Conservation (phyloP, 2,888 invertebrate genomes). For the Drosophila anomalipes region DNA sequence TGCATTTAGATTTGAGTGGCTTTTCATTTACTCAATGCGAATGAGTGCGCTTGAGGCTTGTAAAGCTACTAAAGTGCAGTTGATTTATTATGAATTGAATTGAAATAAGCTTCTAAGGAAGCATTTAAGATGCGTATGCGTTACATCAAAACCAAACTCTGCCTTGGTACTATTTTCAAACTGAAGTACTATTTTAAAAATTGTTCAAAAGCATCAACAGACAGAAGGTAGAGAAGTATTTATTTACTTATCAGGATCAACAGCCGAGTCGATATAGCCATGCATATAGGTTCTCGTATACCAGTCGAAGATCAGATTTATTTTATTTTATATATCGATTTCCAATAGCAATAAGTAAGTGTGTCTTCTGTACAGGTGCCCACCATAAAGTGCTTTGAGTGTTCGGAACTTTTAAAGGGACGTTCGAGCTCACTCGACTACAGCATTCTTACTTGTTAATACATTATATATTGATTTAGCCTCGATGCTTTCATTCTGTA, state of each 20-base stretch:
- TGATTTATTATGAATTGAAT: not conserved
- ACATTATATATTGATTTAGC: not conserved
- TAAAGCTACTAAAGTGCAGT: not conserved
- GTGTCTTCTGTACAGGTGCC: too few species aligned
- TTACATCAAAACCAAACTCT: not conserved
- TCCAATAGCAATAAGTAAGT: not conserved
- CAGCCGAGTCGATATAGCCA: not conserved
- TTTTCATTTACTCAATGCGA: not conserved
- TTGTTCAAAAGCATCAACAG: accelerated
- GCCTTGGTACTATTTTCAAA: not conserved
- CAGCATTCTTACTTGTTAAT: not conserved
- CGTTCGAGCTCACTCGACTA: not conserved
- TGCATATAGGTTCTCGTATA: not conserved
- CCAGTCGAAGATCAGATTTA: not conserved
- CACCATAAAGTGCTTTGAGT: too few species aligned
- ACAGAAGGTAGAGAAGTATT: not conserved
- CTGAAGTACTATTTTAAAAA: too few species aligned
- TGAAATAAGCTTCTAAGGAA: not conserved
- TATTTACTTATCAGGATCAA: not conserved
- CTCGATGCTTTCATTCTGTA: not conserved
- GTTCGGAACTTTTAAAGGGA: too few species aligned
- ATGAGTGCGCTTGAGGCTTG: too few species aligned
- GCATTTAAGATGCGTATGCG: not conserved
- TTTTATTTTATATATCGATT: not conserved
- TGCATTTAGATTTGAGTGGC: not conserved